These are phyloP conservation scores for Nyleta sp. DNA, from an alignment of 2,888 invertebrate species.

Conservation along the genomic window DNA sequence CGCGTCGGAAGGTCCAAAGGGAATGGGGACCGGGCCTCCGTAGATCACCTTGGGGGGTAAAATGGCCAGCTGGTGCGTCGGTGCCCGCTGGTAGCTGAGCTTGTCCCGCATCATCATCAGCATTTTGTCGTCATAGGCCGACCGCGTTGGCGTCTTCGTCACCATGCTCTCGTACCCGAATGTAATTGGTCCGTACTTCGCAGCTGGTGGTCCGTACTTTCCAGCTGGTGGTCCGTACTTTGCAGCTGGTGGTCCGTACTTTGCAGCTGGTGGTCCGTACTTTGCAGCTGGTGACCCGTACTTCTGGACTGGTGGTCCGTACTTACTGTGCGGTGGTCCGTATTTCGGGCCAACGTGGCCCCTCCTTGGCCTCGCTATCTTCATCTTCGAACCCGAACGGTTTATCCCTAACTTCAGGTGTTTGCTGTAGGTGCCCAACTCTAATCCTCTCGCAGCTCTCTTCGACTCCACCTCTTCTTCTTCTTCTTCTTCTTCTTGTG, in stretches of 20 bases:
- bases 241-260: background rate
- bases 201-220: constrained; percentile 8
- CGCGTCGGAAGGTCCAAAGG: constrained; percentile 61
- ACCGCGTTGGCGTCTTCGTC: constrained; percentile 4
- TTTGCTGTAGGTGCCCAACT: constrained; percentile 35
- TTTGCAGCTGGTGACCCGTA: constrained; percentile 3
- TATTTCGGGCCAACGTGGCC: background rate
- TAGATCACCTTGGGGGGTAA: constrained; percentile 69
- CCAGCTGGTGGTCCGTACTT: constrained; percentile 3
- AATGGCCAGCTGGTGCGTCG: constrained; percentile 65
- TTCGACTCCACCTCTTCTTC: constrained; percentile 14
- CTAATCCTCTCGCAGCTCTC: constrained; percentile 46
- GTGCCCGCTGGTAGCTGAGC: constrained; percentile 63
- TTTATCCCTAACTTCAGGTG: background rate
- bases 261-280: background rate
- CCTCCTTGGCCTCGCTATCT: constrained; percentile 18
- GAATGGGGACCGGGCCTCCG: constrained; percentile 67
- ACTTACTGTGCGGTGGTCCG: constrained; percentile 5
- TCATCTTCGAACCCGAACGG: constrained; percentile 20
- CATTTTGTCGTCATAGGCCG: constrained; percentile 36
- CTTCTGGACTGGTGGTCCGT: constrained; percentile 11
- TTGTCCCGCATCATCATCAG: constrained; percentile 28
- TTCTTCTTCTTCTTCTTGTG: background rate
- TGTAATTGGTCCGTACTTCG: background rate
- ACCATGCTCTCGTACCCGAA: background rate